Evolutionary conservation across 2,888 invertebrate species (phyloP).

Genomic region (Allygus modestus): DNA sequence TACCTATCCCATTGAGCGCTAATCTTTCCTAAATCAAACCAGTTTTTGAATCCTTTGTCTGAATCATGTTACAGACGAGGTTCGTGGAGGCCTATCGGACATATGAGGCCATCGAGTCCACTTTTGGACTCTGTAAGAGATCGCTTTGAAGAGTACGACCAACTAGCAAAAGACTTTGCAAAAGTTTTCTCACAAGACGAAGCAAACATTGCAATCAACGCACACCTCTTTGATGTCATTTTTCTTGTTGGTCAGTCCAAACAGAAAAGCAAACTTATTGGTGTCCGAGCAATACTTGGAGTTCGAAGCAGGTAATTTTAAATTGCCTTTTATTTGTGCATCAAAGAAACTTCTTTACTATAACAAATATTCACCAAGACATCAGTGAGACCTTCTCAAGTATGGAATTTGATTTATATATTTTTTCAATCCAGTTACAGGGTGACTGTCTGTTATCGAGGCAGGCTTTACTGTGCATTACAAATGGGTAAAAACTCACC

Average conservation of each 20-base stretch:
- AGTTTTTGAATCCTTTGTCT: neutral
- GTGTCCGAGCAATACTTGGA: conserved; percentile 93
- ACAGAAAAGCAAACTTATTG: conserved; percentile 93
- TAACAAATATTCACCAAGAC: too few species aligned
- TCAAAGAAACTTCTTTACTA: too few species aligned
- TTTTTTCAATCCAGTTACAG: too few species aligned
- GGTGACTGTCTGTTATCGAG: too few species aligned
- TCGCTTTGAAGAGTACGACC: conserved; percentile 96
- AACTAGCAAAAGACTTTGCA: conserved; percentile 94
- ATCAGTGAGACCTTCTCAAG: too few species aligned
- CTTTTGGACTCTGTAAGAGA: conserved; percentile 94
- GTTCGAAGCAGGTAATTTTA: conserved; percentile 87
- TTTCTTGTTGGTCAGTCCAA: conserved; percentile 95
- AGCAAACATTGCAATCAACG: conserved; percentile 86
- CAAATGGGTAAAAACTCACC: too few species aligned
- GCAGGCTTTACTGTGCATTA: too few species aligned
- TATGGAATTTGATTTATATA: too few species aligned
- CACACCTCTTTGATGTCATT: conserved; percentile 92
- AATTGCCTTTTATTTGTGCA: neutral
- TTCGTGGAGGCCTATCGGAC: conserved; percentile 96
- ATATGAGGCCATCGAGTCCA: conserved; percentile 96
- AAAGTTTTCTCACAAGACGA: conserved; percentile 91
- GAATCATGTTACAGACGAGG: conserved; percentile 78
- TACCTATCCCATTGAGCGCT: too few species aligned
- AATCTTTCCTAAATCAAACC: too few species aligned